These are phyloP conservation scores for Parapristionchus giblindavisi DNA, from an alignment of 2,888 invertebrate genomes.

Conservation along the genomic window DNA sequence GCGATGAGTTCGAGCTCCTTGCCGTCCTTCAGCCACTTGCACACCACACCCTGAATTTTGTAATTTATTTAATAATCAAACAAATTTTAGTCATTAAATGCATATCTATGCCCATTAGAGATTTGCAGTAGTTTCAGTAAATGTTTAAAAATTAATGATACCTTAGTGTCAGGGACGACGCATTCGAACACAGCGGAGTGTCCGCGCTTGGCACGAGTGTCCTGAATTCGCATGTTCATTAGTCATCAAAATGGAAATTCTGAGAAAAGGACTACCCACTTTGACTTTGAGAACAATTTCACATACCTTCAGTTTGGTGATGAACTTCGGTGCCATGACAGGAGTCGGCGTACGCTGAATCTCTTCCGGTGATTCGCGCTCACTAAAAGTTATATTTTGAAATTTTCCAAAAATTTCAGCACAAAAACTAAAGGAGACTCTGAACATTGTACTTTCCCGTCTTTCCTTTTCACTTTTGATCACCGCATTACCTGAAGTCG, in stretches of 20 bases:
- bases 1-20: slow-evolving; percentile 69
- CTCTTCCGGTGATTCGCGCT: slow-evolving; percentile 58
- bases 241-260: not conserved
- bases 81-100: not conserved
- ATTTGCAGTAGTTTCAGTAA: not conserved
- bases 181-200: slow-evolving; percentile 69
- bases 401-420: not conserved
- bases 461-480: not conserved
- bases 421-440: not conserved
- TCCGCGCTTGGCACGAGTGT: slow-evolving; percentile 63
- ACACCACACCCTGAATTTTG: slow-evolving; percentile 62
- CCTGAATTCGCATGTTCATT: too few relatives aligned
- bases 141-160: not conserved
- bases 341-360: slow-evolving; percentile 67
- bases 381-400: slow-evolving; percentile 22
- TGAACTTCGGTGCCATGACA: slow-evolving; percentile 69
- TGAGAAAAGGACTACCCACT: not conserved
- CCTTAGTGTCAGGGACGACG: slow-evolving; percentile 70
- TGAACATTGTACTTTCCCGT: not conserved
- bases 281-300: slow-evolving; percentile 37
- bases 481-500: slow-evolving; percentile 26
- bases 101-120: not conserved
- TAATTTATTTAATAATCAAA: too few relatives aligned
- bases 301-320: slow-evolving; percentile 70
- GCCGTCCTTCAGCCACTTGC: slow-evolving; percentile 69